A percentile compares a stretch with the other conserved stretches of the same genome.
These are phyloP conservation scores for Hydroisotoma schaefferi DNA, from an alignment of 2,888 invertebrate species.

Conservation along the genomic window DNA sequence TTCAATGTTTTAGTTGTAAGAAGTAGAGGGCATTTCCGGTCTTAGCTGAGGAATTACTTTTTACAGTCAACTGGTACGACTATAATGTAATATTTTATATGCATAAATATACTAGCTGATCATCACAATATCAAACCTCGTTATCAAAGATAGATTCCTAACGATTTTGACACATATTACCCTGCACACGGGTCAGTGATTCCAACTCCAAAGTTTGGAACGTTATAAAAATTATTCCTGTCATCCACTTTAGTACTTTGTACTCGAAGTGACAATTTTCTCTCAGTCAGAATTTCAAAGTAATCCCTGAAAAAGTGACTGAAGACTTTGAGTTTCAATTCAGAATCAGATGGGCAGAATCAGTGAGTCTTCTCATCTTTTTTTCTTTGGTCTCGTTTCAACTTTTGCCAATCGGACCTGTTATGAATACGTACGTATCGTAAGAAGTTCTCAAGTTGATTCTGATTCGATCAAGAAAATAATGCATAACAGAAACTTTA, in stretches of 20 bases:
- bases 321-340: constrained; percentile 25
- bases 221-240: neutral
- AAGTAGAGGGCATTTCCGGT: too few relatives aligned
- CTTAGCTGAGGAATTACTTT: neutral
- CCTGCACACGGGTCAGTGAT: too few relatives aligned
- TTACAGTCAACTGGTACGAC: neutral
- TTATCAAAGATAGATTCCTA: too few relatives aligned
- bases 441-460: constrained; percentile 5
- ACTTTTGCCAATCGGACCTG: constrained; percentile 27
- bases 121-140: too few relatives aligned
- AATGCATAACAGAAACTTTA: constrained; percentile 14
- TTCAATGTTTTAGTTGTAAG: too few relatives aligned
- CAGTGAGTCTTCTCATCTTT: constrained; percentile 5
- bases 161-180: too few relatives aligned
- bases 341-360: constrained; percentile 18
- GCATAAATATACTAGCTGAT: too few relatives aligned
- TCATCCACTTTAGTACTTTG: neutral
- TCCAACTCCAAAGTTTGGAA: neutral
- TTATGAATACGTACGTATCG: constrained; percentile 15
- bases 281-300: neutral
- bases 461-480: neutral
- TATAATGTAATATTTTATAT: neutral
- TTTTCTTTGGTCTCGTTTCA: constrained; percentile 23
- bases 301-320: neutral
- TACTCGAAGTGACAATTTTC: neutral